These are phyloP conservation scores for Remorina albescens DNA, from an alignment of 2,797 vertebrate genomes.

Conservation along the genomic window DNA sequence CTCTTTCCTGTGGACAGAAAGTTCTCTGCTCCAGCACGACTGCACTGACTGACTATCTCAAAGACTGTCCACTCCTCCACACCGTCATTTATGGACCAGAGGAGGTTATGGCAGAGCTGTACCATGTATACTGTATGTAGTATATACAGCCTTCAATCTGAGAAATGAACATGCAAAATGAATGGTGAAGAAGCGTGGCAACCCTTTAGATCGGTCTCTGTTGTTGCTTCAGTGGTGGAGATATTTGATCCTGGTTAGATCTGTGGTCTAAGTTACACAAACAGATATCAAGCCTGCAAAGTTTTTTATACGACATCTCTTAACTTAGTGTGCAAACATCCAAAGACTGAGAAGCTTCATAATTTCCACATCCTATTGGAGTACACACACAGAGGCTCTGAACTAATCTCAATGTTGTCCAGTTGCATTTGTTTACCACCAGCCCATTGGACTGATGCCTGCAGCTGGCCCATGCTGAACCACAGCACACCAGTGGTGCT, in stretches of 20 bases:
- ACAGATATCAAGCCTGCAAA: background rate
- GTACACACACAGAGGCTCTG: background rate
- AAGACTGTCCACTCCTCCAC: too few species aligned
- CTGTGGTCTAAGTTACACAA: slow-evolving; percentile 2
- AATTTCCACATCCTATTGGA: background rate
- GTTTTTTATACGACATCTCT: background rate
- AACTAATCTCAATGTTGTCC: slow-evolving; percentile 7
- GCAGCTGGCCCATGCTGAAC: background rate
- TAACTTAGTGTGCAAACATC: background rate
- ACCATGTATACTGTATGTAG: background rate
- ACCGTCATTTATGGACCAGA: slow-evolving; percentile 10
- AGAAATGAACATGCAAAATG: slow-evolving; percentile 24
- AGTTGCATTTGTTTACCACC: background rate
- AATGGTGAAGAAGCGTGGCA: slow-evolving; percentile 30
- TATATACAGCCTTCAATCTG: slow-evolving; percentile 5
- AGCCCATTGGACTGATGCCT: slow-evolving; percentile 9
- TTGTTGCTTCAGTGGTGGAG: background rate
- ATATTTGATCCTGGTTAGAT: background rate
- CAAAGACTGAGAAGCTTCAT: background rate
- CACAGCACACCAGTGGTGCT: background rate
- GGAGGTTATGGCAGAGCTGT: too few species aligned
- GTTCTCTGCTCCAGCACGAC: background rate
- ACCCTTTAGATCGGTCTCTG: slow-evolving; percentile 35
- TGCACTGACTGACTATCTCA: background rate
- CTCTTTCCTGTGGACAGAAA: slow-evolving; percentile 12